A percentile compares a stretch with the other conserved stretches of the same genome.
Evolutionary conservation across 2,113 vertebrate species (phyloP).

Genomic region (Scalopus aquaticus): DNA sequence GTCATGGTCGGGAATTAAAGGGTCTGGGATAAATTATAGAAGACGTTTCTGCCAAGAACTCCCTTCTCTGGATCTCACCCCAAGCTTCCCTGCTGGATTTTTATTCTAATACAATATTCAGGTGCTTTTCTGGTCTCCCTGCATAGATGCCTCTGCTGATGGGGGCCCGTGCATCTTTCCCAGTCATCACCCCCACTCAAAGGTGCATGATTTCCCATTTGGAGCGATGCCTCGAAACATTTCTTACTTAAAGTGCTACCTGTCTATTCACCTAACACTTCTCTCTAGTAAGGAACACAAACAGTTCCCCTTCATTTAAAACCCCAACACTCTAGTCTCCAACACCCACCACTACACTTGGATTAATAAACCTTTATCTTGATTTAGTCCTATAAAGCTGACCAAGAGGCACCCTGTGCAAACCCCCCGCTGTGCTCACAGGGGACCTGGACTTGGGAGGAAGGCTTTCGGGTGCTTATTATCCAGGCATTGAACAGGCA

Average conservation of each 20-base stretch:
- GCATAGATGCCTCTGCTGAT: too few species aligned
- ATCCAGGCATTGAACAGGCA: not conserved
- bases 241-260: constrained; percentile 23
- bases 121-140: constrained; percentile 27
- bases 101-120: constrained; percentile 37
- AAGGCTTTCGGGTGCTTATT: not conserved
- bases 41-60: constrained; percentile 60
- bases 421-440: not conserved
- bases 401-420: not conserved
- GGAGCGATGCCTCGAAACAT: not conserved
- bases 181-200: not conserved
- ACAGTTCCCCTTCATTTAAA: not conserved
- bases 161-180: not conserved
- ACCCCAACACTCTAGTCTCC: not conserved
- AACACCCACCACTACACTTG: not conserved
- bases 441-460: not conserved
- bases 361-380: constrained; percentile 11
- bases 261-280: not conserved
- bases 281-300: not conserved
- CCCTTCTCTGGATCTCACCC: constrained; percentile 63
- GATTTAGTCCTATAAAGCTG: not conserved
- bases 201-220: not conserved
- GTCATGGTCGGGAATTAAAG: constrained; percentile 70
- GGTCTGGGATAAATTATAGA: constrained; percentile 75
- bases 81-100: not conserved